Percentiles rank a stretch among this genome's conserved stretches.
phyloP scores from a whole-genome alignment of 2,797 vertebrate genomes.

The Trichosurus vulpecula region DNA sequence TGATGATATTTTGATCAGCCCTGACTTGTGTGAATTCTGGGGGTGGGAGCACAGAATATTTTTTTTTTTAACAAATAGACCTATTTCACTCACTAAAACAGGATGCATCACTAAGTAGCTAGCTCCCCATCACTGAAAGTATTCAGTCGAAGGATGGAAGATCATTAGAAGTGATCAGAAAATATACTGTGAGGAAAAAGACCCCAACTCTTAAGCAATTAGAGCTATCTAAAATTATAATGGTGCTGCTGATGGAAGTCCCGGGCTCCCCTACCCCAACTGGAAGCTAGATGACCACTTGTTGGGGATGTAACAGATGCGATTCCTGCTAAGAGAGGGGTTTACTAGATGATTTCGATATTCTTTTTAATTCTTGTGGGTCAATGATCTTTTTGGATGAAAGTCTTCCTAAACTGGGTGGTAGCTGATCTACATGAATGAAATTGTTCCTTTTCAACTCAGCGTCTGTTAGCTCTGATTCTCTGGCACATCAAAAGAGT shows the following conservation, averaged over 20 bases:
- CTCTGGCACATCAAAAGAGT: neutral
- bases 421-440: neutral
- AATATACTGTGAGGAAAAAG: neutral
- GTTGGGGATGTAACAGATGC: neutral
- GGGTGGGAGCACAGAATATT: neutral
- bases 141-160: neutral
- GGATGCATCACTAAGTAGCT: neutral
- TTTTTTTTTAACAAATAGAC: neutral
- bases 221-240: neutral
- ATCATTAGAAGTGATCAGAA: neutral
- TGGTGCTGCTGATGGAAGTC: neutral
- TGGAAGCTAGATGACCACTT: neutral
- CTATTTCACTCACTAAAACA: neutral
- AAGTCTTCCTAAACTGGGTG: neutral
- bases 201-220: neutral
- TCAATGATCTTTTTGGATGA: neutral
- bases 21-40: neutral
- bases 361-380: neutral
- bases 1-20: neutral
- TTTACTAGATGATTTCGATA: neutral
- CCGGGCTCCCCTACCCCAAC: too few relatives aligned
- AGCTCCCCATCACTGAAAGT: neutral
- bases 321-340: neutral
- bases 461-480: neutral
- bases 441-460: neutral